phyloP scores from a whole-genome alignment of 2,797 vertebrate species.

The Propithecus perrieri region DNA sequence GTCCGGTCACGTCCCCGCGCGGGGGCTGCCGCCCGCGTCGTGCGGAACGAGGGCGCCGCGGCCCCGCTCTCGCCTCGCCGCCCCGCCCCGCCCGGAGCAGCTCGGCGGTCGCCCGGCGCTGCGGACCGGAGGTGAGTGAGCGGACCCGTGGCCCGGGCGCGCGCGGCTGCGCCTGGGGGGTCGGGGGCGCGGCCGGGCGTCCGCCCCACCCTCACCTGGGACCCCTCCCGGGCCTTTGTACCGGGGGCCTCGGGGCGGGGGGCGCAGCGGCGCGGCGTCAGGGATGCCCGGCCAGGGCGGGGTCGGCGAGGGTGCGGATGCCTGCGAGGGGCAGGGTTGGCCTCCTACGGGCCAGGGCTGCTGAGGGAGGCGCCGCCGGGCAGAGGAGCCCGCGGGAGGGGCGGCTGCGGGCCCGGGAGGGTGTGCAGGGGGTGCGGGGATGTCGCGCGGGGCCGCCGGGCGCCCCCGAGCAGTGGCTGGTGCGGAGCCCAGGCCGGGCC shows the following conservation, averaged over 20 bases:
- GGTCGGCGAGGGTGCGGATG: constrained; percentile 8
- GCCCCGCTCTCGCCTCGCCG: constrained; percentile 39
- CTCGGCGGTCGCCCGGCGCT: constrained; percentile 44
- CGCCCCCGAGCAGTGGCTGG: not conserved
- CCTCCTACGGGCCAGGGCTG: constrained; percentile 33
- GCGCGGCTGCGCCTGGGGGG: not conserved
- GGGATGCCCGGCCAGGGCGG: constrained; percentile 17
- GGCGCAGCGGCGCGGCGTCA: not conserved
- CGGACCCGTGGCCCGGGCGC: not conserved
- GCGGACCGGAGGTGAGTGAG: constrained; percentile 72
- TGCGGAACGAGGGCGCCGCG: constrained; percentile 48
- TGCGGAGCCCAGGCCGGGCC: not conserved
- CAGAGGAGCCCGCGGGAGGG: not conserved
- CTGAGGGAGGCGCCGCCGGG: not conserved
- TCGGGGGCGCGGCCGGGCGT: constrained; percentile 4
- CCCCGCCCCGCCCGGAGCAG: constrained; percentile 48
- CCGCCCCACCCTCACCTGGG: constrained; percentile 33
- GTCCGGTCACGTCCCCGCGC: constrained; percentile 78
- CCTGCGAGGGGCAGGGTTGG: not conserved
- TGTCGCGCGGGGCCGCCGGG: not conserved
- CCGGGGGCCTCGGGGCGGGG: not conserved
- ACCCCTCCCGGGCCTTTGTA: constrained; percentile 55
- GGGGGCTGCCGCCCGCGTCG: constrained; percentile 64
- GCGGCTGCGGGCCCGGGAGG: not conserved
- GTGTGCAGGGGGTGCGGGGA: not conserved